phyloP scores from a whole-genome alignment of 2,797 vertebrate species.

The Microcaecilia unicolor region DNA sequence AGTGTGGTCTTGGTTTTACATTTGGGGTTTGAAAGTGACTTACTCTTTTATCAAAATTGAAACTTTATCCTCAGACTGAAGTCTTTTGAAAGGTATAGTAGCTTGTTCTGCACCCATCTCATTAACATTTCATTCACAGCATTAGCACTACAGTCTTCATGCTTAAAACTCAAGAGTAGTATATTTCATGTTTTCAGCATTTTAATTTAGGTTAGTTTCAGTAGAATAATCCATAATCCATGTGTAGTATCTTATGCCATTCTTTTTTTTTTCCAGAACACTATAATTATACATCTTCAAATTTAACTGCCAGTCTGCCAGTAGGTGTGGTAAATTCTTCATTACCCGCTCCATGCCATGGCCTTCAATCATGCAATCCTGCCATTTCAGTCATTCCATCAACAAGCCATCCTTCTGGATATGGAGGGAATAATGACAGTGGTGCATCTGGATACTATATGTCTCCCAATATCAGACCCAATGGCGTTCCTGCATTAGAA shows the following conservation, averaged over 20 bases:
- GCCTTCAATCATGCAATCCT: conserved; percentile 70
- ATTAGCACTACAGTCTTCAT: neutral
- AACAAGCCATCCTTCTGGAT: conserved; percentile 61
- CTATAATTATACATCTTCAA: conserved; percentile 69
- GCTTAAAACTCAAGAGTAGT: neutral
- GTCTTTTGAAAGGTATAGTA: too few relatives aligned
- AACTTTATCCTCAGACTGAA: too few relatives aligned
- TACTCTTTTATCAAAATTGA: too few relatives aligned
- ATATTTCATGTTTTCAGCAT: neutral
- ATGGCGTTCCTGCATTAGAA: conserved; percentile 77
- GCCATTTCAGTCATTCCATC: conserved; percentile 64
- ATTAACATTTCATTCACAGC: neutral
- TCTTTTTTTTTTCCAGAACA: conserved; percentile 65
- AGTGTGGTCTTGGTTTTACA: too few relatives aligned
- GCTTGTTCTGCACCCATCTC: too few relatives aligned
- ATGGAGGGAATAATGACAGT: conserved; percentile 59
- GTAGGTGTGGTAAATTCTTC: conserved; percentile 66
- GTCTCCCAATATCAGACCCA: conserved; percentile 59
- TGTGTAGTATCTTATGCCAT: conserved; percentile 10
- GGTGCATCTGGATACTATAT: conserved; percentile 66
- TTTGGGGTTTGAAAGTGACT: too few relatives aligned
- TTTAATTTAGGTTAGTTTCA: neutral
- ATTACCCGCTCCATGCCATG: conserved; percentile 75
- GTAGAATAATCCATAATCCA: neutral
- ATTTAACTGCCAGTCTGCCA: conserved; percentile 67